phyloP scores from a whole-genome alignment of 2,888 invertebrate species.

The Plagodis pulveraria region DNA sequence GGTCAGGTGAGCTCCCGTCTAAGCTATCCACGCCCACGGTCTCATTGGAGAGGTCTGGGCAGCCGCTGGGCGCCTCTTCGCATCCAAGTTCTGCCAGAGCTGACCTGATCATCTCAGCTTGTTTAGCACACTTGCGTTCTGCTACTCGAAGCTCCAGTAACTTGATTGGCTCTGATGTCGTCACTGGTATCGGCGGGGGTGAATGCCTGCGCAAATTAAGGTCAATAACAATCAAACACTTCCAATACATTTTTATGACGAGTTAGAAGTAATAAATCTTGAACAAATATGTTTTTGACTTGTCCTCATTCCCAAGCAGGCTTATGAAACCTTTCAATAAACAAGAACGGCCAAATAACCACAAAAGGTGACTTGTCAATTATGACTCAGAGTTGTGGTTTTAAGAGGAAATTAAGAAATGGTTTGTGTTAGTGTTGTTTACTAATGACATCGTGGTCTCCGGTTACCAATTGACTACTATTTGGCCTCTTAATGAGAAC shows the following conservation, averaged over 20 bases:
- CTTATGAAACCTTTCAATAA: conserved; percentile 10
- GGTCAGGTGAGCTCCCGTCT: conserved; percentile 87
- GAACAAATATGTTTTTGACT: background rate
- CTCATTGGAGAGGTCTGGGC: conserved; percentile 92
- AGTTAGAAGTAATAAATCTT: background rate
- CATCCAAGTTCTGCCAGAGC: conserved; percentile 95
- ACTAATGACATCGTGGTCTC: conserved; percentile 8
- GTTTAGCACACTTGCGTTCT: conserved; percentile 92
- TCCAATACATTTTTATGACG: background rate
- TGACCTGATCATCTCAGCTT: conserved; percentile 92
- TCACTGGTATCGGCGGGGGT: conserved; percentile 77
- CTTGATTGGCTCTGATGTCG: conserved; percentile 87
- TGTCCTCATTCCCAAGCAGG: conserved; percentile 1
- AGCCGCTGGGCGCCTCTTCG: conserved; percentile 94
- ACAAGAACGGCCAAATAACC: conserved; percentile 11
- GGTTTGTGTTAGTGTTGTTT: conserved; percentile 17
- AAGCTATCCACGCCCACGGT: conserved; percentile 86
- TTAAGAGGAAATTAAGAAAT: conserved; percentile 18
- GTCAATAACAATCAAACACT: background rate
- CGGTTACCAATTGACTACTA: no score
- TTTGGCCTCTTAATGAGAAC: no score
- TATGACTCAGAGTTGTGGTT: conserved; percentile 23
- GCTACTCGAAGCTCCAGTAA: conserved; percentile 92
- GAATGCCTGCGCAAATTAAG: conserved; percentile 62
- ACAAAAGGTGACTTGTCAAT: conserved; percentile 12